phyloP scores from a whole-genome alignment of 2,797 vertebrate genomes.

The Chromis chromis region DNA sequence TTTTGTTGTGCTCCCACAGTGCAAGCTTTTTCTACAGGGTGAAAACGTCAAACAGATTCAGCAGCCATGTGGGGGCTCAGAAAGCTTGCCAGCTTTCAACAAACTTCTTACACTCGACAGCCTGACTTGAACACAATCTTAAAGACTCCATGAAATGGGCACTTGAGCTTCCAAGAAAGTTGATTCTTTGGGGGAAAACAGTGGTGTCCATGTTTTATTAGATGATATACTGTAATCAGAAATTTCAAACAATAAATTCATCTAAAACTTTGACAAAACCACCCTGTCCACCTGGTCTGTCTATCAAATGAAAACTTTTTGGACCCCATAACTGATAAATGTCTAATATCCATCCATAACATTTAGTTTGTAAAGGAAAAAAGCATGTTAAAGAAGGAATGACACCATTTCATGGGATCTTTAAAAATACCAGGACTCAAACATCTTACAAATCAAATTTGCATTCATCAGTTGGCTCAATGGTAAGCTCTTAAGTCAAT shows the following conservation, averaged over 20 bases:
- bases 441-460: neutral
- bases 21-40: neutral
- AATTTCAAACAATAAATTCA: neutral
- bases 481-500: neutral
- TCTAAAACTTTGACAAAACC: neutral
- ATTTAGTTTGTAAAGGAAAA: neutral
- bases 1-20: neutral
- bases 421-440: neutral
- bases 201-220: neutral
- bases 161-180: neutral
- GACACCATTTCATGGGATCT: neutral
- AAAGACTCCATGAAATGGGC: neutral
- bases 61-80: neutral
- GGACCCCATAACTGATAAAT: neutral
- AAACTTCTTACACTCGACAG: neutral
- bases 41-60: neutral
- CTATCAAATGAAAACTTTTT: neutral
- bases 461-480: neutral
- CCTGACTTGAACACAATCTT: neutral
- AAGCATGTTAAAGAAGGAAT: constrained; percentile 1
- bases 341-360: neutral
- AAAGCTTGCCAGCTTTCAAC: neutral
- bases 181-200: neutral
- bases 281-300: neutral
- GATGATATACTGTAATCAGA: neutral